Base-by-base conservation (phyloP, 2,888 invertebrate species). In the Meandrusa payeni region DNA sequence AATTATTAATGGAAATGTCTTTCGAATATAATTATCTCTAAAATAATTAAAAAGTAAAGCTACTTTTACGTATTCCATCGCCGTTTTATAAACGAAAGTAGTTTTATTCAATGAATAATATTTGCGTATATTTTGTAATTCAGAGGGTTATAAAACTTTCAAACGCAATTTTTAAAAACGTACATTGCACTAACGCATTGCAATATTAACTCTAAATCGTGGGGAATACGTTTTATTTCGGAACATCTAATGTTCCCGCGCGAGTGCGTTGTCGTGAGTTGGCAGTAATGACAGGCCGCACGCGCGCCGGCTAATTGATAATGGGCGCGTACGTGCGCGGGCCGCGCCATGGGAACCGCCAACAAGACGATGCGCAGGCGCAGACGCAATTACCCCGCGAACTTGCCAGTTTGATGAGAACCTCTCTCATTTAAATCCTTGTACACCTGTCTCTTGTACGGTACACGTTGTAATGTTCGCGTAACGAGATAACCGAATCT, bases 301-400 rank as follows among this genome's bases (percentile, higher is more conserved):
- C 80, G 82, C 82, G 79, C 76, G 74, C 81, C 75, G 73, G 69
- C 81, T 87, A 83, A 87, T 85, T 86, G 86, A 85, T 85, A 85
- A 86, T 82, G 76, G 77, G 59, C 63, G 70, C 60, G 69, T 74
- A 80, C 76, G 60, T 74, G 81, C 76, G 73, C 77, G 69, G 63
- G 57, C 58, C 68, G 67, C 63, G 60, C 69, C 67, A 69, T 76
- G 77, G 75, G 76, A 76, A 76, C 69, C 41, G 48, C 48, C 52
- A 42, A 51, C 42, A 50, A 48, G 53, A 31, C 19, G 12, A 7
- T 10, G 34, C 36, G 32, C 43, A 22, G 26, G 31, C 7, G 11
- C 39, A 47, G 52, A 66, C 59, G 54, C 57, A 64, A 69, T 70
- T 69, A 64, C 55, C n/a, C 43, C 50, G 56, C 56, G 24, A 26